These are phyloP conservation scores for Heliangelus exortis DNA, from an alignment of 2,797 vertebrate species.

Conservation along the genomic window DNA sequence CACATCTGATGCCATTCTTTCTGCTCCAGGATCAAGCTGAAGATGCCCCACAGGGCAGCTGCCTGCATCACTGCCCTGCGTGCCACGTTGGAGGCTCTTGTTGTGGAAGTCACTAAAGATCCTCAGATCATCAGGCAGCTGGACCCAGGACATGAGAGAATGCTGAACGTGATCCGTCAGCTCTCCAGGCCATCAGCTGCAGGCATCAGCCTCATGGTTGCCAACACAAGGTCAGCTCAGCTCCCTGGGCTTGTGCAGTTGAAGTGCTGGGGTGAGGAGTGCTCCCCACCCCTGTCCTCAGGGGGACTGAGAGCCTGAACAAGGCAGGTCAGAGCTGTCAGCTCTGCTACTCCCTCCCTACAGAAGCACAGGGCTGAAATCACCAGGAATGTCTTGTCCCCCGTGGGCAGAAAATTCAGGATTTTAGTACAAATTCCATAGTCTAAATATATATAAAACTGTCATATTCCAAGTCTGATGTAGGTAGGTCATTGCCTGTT, in stretches of 20 bases:
- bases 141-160: conserved; percentile 82
- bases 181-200: conserved; percentile 86
- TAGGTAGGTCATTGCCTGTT: not conserved
- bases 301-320: accelerated
- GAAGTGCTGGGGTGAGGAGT: accelerated
- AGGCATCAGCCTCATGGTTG: conserved; percentile 84
- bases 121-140: conserved; percentile 85
- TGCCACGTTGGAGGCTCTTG: conserved; percentile 89
- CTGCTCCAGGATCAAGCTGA: conserved; percentile 88
- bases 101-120: conserved; percentile 91
- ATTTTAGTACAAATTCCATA: accelerated
- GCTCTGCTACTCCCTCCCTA: not conserved
- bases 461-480: not conserved
- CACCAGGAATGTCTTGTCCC: not conserved
- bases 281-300: not conserved
- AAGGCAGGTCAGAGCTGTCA: not conserved
- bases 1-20: accelerated
- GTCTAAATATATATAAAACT: accelerated
- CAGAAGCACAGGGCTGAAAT: not conserved
- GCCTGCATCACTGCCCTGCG: conserved; percentile 84
- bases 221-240: conserved; percentile 78
- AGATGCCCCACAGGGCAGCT: conserved; percentile 82
- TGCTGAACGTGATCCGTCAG: conserved; percentile 86
- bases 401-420: accelerated
- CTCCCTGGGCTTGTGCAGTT: accelerated